These are phyloP conservation scores for Indicator maculatus DNA, from an alignment of 2,113 vertebrate species.

Conservation along the genomic window DNA sequence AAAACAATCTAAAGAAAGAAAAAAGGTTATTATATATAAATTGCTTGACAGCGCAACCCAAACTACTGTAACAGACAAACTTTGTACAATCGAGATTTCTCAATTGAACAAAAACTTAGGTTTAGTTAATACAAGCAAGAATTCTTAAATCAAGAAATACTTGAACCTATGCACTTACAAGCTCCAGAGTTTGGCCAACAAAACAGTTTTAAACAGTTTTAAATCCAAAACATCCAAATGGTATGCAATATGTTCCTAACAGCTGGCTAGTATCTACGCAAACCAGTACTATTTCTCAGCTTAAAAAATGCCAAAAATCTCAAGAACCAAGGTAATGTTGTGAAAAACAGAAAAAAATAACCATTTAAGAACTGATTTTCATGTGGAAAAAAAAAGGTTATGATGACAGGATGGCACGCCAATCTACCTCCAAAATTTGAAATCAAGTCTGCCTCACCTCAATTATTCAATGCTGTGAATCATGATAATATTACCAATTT, in stretches of 20 bases:
- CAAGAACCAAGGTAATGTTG: background rate
- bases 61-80: background rate
- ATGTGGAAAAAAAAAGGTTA: background rate
- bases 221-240: background rate
- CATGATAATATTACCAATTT: background rate
- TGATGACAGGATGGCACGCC: background rate
- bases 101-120: background rate
- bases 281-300: background rate
- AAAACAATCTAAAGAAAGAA: constrained; percentile 83
- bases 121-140: background rate
- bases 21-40: background rate
- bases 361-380: background rate
- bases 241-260: background rate
- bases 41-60: background rate
- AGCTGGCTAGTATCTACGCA: background rate
- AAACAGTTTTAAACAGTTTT: background rate
- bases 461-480: background rate
- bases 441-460: background rate
- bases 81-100: background rate
- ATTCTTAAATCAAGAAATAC: background rate
- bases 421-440: background rate
- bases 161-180: background rate
- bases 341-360: background rate
- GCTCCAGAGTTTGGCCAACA: background rate
- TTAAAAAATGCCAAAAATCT: background rate